phyloP scores from a whole-genome alignment of 2,113 vertebrate genomes.

The Megaceryle torquata region DNA sequence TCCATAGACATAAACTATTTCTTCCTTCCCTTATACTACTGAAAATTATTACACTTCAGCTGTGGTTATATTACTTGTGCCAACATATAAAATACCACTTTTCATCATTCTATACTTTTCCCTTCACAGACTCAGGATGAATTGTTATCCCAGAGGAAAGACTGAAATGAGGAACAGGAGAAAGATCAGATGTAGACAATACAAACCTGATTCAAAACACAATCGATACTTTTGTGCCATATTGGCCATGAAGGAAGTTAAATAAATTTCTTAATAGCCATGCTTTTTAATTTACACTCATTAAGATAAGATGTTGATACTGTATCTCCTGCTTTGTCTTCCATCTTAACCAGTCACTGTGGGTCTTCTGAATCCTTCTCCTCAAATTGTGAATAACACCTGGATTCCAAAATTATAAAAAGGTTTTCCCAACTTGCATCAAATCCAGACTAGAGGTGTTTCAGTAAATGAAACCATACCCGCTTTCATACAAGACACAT shows the following conservation, averaged over 20 bases:
- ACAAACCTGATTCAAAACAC: neutral
- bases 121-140: neutral
- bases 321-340: neutral
- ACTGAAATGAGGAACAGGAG: neutral
- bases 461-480: neutral
- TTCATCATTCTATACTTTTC: neutral
- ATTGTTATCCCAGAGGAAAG: neutral
- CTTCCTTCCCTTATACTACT: neutral
- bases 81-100: neutral
- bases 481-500: neutral
- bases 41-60: neutral
- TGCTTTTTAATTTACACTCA: neutral
- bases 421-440: neutral
- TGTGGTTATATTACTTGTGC: neutral
- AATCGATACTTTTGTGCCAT: neutral
- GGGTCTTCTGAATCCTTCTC: neutral
- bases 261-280: neutral
- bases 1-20: neutral
- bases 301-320: neutral
- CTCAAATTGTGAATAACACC: neutral
- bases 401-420: neutral
- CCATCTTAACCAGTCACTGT: neutral
- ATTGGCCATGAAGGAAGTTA: neutral
- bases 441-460: neutral
- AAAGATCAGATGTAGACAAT: neutral